Conservation (phyloP, 2,113 vertebrate species). For the Oryzias woworae region DNA sequence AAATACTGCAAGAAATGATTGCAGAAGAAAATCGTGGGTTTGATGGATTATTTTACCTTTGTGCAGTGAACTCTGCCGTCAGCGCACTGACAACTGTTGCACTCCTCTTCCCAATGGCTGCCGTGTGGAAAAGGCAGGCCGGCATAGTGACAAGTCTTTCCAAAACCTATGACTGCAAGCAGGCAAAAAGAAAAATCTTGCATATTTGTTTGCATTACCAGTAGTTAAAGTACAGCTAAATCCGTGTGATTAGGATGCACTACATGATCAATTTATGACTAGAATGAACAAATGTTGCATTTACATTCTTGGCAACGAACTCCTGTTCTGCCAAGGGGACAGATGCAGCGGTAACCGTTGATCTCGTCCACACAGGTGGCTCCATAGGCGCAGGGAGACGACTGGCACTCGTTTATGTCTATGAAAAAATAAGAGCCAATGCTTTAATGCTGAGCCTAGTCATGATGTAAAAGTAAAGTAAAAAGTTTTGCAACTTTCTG, state of each 20-base stretch:
- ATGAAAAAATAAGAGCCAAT: not conserved
- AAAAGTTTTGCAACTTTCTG: too few relatives aligned
- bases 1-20: too few relatives aligned
- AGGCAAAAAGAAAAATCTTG: constrained; percentile 3
- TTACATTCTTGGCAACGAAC: constrained; percentile 92
- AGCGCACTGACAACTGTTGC: constrained; percentile 89
- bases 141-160: constrained; percentile 85
- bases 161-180: constrained; percentile 82
- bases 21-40: not conserved
- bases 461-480: too few relatives aligned
- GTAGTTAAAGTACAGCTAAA: not conserved
- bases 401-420: constrained; percentile 98
- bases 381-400: constrained; percentile 92
- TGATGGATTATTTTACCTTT: constrained; percentile 77
- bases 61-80: constrained; percentile 88
- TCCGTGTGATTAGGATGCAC: too few relatives aligned
- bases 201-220: not conserved
- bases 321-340: constrained; percentile 87
- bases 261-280: not conserved
- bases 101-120: constrained; percentile 91
- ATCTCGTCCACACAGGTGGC: constrained; percentile 96
- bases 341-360: constrained; percentile 90
- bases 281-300: constrained; percentile 1
- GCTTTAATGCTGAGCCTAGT: not conserved
- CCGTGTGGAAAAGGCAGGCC: constrained; percentile 88